Evolutionary conservation across 2,888 invertebrate species (phyloP), one percentile per base, ranked within the genome.

Genomic region (Arge pagana): DNA sequence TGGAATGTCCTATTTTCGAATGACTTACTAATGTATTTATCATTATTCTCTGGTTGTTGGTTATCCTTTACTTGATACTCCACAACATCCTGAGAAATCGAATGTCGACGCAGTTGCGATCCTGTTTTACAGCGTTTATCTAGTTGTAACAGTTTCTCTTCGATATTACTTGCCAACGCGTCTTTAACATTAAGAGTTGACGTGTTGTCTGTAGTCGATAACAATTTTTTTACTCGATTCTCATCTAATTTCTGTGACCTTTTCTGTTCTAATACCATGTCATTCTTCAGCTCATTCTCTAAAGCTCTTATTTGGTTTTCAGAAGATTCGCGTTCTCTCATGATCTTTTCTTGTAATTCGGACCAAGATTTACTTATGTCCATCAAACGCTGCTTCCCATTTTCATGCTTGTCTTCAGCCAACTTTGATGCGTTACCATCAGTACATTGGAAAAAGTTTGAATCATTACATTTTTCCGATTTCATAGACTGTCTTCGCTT

Each of bases 301-400:
- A 59, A 31, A 8, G 50, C 54, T 24, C 55, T 51, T 24, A 60
- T 41, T 53, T 58, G 60, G 37, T 45, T 50, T 41, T 62, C 56
- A 7, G 59, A 54, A 26, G 57, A 57, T 54, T 58, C 58, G 21
- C 59, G 61, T n/a, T 59, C 63, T 36, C 52, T 53, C 19, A 49
- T 57, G 42, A 63, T 60, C 19, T 54, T 60, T 3, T 55, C 57
- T 23, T 59, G 57, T n/a, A 63, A 42, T 21, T 58, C 57, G 0
- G 56, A 54, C 61, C 61, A 63, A 3, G 61, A 62, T 41, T 62
- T 60, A 21, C 58, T 58, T 37, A 56, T 55, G 11, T 37, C 54
- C 42, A 54, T 40, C 10, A 62, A 48, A 18, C 53, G 52, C 19
- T 56, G 52, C 10, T 57, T 55, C 24, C 50, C 49, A 19, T 28